Evolutionary conservation across 2,797 vertebrate genomes (phyloP).

Genomic region (Pipistrellus pygmaeus): DNA sequence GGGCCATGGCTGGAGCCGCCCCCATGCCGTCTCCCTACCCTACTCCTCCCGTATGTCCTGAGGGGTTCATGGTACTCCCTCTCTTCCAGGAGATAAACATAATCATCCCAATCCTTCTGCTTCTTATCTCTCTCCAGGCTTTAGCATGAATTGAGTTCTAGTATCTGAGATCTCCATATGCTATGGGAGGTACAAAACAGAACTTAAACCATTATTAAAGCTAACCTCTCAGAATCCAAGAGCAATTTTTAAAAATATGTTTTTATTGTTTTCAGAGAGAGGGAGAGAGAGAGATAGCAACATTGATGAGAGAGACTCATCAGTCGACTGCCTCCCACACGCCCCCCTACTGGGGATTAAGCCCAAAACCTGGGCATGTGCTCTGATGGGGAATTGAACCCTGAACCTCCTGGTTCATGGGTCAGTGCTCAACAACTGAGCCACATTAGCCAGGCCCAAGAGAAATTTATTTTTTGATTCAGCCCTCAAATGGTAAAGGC

Average conservation of each 20-base stretch:
- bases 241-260: background rate
- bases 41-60: background rate
- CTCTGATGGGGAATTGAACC: no score
- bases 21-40: accelerated
- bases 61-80: background rate
- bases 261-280: no score
- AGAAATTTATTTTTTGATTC: constrained; percentile 31
- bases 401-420: no score
- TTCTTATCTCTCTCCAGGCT: background rate
- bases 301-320: no score
- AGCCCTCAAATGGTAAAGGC: background rate
- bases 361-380: no score
- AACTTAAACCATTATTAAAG: background rate
- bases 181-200: background rate
- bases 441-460: no score
- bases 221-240: background rate
- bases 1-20: background rate
- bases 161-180: background rate
- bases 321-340: no score
- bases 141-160: background rate
- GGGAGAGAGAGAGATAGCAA: no score
- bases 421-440: no score
- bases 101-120: background rate
- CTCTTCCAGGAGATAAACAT: background rate
- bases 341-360: no score